These are phyloP conservation scores for Pimpla rufipes DNA, from an alignment of 2,888 invertebrate species.

Conservation along the genomic window DNA sequence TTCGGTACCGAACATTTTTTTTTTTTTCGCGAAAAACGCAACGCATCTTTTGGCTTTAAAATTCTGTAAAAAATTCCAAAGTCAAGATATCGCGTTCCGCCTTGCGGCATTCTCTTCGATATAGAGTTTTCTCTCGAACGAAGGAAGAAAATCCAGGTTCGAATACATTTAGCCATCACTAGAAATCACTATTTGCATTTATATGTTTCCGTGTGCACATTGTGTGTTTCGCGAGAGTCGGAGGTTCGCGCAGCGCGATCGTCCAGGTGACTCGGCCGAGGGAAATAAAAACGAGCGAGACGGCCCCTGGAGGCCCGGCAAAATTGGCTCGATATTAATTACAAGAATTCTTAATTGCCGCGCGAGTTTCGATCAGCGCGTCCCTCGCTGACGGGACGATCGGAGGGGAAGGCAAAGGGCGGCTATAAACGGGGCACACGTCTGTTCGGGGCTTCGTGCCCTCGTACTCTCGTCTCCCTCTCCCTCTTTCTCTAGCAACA, in stretches of 20 bases:
- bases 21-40: too few relatives aligned
- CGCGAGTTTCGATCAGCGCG: constrained; percentile 69
- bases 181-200: background rate
- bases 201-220: background rate
- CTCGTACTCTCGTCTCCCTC: constrained; percentile 35
- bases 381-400: constrained; percentile 62
- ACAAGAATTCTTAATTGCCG: constrained; percentile 76
- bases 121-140: too few relatives aligned
- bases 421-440: constrained; percentile 60
- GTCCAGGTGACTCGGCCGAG: constrained; percentile 8
- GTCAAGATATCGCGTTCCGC: too few relatives aligned
- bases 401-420: constrained; percentile 29
- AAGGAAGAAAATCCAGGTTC: too few relatives aligned
- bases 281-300: constrained; percentile 24
- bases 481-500: background rate
- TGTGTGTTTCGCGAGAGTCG: too few relatives aligned
- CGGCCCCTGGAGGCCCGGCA: constrained; percentile 47
- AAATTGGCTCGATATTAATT: constrained; percentile 75
- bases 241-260: background rate
- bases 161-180: background rate
- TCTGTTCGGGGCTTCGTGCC: constrained; percentile 46
- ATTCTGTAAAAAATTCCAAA: too few relatives aligned
- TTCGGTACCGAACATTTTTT: too few relatives aligned
- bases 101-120: too few relatives aligned
- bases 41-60: too few relatives aligned